Base-by-base conservation (phyloP, 2,113 vertebrate species). In the Coracopsis vasa region DNA sequence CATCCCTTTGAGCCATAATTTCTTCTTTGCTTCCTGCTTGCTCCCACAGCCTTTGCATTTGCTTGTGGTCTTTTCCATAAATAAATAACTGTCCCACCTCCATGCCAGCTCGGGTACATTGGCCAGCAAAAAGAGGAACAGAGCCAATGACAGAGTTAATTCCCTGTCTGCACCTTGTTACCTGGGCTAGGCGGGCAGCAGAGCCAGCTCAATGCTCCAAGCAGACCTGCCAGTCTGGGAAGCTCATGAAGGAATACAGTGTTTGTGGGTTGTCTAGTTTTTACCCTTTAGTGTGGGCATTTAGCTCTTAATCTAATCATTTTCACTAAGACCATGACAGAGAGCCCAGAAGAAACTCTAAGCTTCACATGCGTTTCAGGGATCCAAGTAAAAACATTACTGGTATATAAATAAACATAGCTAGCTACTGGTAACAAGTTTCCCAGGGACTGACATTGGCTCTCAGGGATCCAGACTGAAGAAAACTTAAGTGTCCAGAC, bases 381-480 rank as follows among this genome's bases (percentile, higher is more conserved):
- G 67, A 85, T 72, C 70, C 65, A 71, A 90, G 33, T 28, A 82
- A 90, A 79, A 93, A 56, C 67, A 82, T 60, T 53, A 48, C 23
- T 70, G 72, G 21, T 92, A 29, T 27, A 85, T 73, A 96, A 97
- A 95, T 71, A 95, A 94, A 81, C 78, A 23, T 28, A 77, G 29
- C 27, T 72, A 89, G 50, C 87, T 93, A 81, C 71, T 80, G 71
- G 80, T n/a, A 92, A 21, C 19, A 80, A 42, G 16, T 90, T 86
- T 80, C 80, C 44, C 27, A 77, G 58, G 65, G 54, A 62, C 53
- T 73, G 23, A 65, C 80, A 50, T 5, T 93, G 70, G 79, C 48
- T 88, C 74, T 54, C 37, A 62, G 69, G 83, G 10, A 80, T 62
- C 58, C 41, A n/a, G 33, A 77, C 9, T 41, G 11, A 91, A 93